phyloP scores from a whole-genome alignment of 2,113 vertebrate genomes.

The Pelecanoides urinatrix region DNA sequence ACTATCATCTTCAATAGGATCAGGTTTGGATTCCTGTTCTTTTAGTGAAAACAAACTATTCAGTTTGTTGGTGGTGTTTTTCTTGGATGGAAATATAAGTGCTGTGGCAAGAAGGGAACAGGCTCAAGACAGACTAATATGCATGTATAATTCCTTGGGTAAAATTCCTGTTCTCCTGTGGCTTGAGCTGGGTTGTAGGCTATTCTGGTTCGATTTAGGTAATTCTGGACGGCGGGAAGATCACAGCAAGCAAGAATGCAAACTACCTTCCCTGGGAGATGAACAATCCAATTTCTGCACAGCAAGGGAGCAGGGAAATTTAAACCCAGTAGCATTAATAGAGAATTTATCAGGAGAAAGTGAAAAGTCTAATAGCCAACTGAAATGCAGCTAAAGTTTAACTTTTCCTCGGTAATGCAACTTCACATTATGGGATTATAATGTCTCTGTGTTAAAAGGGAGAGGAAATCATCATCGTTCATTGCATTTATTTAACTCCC shows the following conservation, averaged over 20 bases:
- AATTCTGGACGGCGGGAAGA: not conserved
- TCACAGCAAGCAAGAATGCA: not conserved
- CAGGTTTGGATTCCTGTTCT: not conserved
- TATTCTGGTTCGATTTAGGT: not conserved
- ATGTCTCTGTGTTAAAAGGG: not conserved
- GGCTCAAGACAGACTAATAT: not conserved
- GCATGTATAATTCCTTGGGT: not conserved
- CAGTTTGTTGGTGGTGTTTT: not conserved
- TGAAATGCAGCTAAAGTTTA: conserved; percentile 19
- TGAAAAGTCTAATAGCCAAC: not conserved
- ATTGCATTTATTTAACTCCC: not conserved
- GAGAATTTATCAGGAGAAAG: not conserved
- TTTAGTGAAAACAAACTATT: not conserved
- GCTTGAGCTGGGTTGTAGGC: not conserved
- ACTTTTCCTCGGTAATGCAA: not conserved
- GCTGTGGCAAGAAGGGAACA: not conserved
- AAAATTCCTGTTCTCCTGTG: not conserved
- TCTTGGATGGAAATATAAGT: not conserved
- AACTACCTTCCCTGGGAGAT: not conserved
- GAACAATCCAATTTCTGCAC: conserved; percentile 16
- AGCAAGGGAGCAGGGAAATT: not conserved
- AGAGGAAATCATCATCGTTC: not conserved
- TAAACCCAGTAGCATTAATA: not conserved
- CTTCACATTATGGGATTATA: not conserved
- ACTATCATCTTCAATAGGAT: not conserved